A percentile compares a stretch with the other conserved stretches of the same genome.
Evolutionary conservation across 2,797 vertebrate species (phyloP).

Genomic region (Notamacropus eugenii): DNA sequence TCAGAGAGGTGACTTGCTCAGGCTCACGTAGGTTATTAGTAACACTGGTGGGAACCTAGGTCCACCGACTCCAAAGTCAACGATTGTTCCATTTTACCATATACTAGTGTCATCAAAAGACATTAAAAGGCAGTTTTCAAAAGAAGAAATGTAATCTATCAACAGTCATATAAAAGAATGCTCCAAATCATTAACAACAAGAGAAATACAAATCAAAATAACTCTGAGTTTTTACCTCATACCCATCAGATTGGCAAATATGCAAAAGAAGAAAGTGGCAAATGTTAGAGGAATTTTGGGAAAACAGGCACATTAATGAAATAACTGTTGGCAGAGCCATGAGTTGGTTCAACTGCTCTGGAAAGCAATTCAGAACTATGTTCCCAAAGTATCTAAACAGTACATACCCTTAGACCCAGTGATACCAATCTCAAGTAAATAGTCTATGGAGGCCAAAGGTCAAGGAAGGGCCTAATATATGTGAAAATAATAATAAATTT

Average conservation of each 20-base stretch:
- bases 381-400: neutral
- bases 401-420: neutral
- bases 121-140: neutral
- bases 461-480: neutral
- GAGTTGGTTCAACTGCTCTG: too few relatives aligned
- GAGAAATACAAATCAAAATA: neutral
- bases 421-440: neutral
- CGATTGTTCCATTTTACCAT: neutral
- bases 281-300: neutral
- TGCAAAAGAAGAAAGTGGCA: neutral
- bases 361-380: too few relatives aligned
- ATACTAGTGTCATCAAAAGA: neutral
- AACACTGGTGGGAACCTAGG: neutral
- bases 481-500: neutral
- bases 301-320: neutral
- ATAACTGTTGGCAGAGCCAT: neutral
- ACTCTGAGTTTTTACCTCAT: neutral
- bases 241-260: neutral
- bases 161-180: neutral
- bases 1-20: neutral
- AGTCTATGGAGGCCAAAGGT: neutral
- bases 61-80: neutral
- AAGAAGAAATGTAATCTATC: neutral
- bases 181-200: neutral
- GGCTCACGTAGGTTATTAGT: neutral